These are phyloP conservation scores for Arctopsyche grandis DNA, from an alignment of 1,140 invertebrate genomes.

Conservation along the genomic window DNA sequence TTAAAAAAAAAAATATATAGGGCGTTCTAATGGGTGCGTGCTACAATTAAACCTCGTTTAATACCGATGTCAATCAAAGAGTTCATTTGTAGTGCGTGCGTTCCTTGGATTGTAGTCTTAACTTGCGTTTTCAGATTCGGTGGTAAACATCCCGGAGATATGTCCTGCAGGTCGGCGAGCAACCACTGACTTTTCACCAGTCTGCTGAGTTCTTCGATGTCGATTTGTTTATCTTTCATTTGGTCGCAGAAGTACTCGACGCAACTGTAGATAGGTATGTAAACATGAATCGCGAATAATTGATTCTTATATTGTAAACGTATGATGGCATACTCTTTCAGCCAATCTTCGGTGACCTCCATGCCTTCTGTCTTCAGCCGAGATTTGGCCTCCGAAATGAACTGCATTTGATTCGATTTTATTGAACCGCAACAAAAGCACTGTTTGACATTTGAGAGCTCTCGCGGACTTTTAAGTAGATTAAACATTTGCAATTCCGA, in stretches of 20 bases:
- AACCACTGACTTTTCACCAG: conserved; percentile 64
- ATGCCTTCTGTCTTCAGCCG: conserved; percentile 42
- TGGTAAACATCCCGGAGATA: conserved; percentile 62
- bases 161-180: conserved; percentile 62
- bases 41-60: not conserved
- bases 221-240: conserved; percentile 52
- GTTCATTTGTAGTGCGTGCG: conserved; percentile 63
- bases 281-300: not conserved
- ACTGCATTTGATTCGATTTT: not conserved
- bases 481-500: too few relatives aligned
- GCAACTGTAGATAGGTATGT: conserved; percentile 56
- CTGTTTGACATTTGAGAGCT: too few relatives aligned
- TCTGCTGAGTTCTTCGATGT: conserved; percentile 57
- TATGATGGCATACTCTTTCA: conserved; percentile 57
- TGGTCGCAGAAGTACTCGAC: conserved; percentile 60
- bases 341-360: conserved; percentile 60
- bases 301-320: not conserved
- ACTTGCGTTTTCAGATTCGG: conserved; percentile 55
- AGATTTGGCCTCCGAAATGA: not conserved
- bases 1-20: conserved; percentile 16
- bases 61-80: conserved; percentile 60
- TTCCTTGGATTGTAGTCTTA: conserved; percentile 59
- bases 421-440: too few relatives aligned
- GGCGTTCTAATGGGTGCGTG: not conserved
- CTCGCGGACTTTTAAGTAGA: too few relatives aligned